Conservation (phyloP, 2,888 invertebrate species). For the Caenorhabditis sinica region DNA sequence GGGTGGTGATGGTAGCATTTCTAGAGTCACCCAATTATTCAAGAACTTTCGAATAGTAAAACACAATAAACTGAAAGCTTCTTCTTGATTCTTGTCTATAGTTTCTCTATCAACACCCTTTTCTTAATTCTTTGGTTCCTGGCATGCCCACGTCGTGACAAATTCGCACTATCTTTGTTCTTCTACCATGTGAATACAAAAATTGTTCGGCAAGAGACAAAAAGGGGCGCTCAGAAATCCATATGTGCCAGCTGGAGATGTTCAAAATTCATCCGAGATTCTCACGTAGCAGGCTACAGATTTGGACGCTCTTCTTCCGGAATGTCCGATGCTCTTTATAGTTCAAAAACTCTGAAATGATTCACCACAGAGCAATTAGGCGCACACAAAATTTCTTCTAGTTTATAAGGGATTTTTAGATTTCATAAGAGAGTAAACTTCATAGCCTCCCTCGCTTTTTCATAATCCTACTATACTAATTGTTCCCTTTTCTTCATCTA, state of each 20-base stretch:
- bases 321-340: background rate
- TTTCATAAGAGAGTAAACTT: conserved; percentile 17
- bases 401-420: no score
- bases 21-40: no score
- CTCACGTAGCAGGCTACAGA: conserved; percentile 11
- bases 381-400: background rate
- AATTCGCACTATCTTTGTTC: background rate
- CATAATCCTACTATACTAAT: background rate
- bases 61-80: background rate
- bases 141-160: background rate
- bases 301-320: background rate
- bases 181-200: background rate
- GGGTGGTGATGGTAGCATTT: no score
- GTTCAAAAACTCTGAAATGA: background rate
- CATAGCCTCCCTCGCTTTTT: background rate
- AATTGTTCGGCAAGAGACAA: background rate
- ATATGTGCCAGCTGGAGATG: background rate
- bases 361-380: no score
- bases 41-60: no score
- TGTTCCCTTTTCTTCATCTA: background rate
- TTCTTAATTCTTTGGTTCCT: background rate
- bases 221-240: no score
- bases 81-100: background rate
- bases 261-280: background rate
- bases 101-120: background rate